Conservation (phyloP, 2,113 vertebrate species). For the Campylorhamphus procurvoides region DNA sequence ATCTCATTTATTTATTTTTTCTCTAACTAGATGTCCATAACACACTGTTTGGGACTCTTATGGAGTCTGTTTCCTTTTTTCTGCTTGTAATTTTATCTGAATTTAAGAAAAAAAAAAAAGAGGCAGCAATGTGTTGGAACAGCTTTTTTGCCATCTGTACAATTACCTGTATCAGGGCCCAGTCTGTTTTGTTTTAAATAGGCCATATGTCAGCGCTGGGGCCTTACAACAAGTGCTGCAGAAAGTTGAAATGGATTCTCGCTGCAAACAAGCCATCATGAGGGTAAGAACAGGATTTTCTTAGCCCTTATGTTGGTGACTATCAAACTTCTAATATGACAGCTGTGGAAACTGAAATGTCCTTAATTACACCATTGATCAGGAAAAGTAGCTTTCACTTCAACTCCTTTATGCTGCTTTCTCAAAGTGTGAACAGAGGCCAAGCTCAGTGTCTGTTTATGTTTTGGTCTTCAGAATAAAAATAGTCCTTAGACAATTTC, state of each 20-base stretch:
- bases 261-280: slow-evolving; percentile 80
- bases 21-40: background rate
- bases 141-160: background rate
- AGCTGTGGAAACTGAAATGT: background rate
- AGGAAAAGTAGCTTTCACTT: background rate
- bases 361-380: background rate
- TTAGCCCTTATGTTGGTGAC: background rate
- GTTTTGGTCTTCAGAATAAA: background rate
- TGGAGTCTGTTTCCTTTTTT: background rate
- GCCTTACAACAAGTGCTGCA: slow-evolving; percentile 79
- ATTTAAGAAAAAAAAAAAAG: background rate
- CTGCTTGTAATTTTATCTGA: background rate
- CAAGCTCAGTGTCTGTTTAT: background rate
- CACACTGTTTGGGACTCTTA: background rate
- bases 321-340: background rate
- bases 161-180: background rate
- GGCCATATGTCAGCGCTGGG: slow-evolving; percentile 69
- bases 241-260: slow-evolving; percentile 80
- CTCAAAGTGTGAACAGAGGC: background rate
- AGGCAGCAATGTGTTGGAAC: background rate
- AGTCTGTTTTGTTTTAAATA: slow-evolving; percentile 37
- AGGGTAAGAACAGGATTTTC: slow-evolving; percentile 69
- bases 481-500: background rate
- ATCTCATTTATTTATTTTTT: background rate
- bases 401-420: background rate